These are phyloP conservation scores for Pedetes capensis DNA, from an alignment of 2,113 vertebrate species.

Conservation along the genomic window DNA sequence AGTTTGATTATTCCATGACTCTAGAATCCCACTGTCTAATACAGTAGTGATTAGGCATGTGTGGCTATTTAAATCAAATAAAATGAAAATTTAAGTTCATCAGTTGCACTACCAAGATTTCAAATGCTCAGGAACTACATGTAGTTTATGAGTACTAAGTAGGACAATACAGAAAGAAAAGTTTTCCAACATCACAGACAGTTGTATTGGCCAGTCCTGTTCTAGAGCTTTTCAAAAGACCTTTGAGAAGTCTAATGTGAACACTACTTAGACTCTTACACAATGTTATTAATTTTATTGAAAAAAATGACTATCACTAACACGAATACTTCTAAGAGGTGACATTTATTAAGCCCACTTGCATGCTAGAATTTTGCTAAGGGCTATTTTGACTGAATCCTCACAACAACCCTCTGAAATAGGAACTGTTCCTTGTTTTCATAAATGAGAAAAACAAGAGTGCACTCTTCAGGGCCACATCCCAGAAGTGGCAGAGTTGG, in stretches of 20 bases:
- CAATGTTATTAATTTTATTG: neutral
- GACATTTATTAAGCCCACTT: neutral
- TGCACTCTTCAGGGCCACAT: neutral
- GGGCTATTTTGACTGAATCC: neutral
- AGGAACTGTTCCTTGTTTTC: neutral
- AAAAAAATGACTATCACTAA: neutral
- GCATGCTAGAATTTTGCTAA: neutral
- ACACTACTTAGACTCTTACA: neutral
- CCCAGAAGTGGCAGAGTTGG: neutral
- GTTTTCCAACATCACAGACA: neutral
- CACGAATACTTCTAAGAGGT: neutral
- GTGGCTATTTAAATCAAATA: neutral
- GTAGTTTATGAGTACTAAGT: neutral
- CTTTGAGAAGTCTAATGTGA: neutral
- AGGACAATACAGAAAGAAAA: neutral
- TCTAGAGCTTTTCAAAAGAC: neutral
- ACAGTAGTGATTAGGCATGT: accelerated
- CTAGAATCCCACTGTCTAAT: neutral
- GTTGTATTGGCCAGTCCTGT: neutral
- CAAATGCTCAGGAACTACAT: neutral
- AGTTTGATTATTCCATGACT: neutral
- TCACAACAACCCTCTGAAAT: neutral
- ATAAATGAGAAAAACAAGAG: neutral
- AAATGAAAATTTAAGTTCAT: neutral
- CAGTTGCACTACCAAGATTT: neutral